These are phyloP conservation scores for Rhombomys opimus DNA, from an alignment of 2,113 vertebrate genomes.

Conservation along the genomic window DNA sequence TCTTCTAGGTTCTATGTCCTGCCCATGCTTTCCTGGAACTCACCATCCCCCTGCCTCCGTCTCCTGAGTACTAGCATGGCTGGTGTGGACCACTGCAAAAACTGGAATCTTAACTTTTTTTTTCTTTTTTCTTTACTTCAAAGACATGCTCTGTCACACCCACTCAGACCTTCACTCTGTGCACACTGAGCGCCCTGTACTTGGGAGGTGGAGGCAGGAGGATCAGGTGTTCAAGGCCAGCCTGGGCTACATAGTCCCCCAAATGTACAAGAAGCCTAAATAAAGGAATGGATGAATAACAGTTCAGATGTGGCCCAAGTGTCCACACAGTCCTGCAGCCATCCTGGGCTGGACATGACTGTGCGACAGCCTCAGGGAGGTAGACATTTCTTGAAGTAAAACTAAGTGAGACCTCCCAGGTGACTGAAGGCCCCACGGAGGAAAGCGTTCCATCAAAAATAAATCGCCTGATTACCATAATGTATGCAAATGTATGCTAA, in stretches of 20 bases:
- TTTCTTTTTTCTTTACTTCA: neutral
- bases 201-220: neutral
- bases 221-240: neutral
- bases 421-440: constrained; percentile 56
- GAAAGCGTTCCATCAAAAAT: constrained; percentile 80
- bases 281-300: neutral
- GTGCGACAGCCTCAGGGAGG: neutral
- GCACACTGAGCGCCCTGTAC: neutral
- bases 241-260: neutral
- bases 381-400: constrained; percentile 48
- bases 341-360: too few species aligned
- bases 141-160: neutral
- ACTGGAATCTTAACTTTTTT: neutral
- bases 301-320: neutral
- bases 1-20: too few species aligned
- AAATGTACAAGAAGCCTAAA: neutral
- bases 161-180: neutral
- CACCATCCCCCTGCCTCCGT: neutral
- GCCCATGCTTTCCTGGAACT: neutral
- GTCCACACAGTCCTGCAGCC: neutral
- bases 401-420: neutral
- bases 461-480: constrained; percentile 83
- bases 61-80: neutral
- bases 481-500: constrained; percentile 83
- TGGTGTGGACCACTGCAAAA: rapidly evolving